A percentile compares a stretch with the other conserved stretches of the same genome.
These are phyloP conservation scores for Diarsia mendica DNA, from an alignment of 2,888 invertebrate species.

Conservation along the genomic window DNA sequence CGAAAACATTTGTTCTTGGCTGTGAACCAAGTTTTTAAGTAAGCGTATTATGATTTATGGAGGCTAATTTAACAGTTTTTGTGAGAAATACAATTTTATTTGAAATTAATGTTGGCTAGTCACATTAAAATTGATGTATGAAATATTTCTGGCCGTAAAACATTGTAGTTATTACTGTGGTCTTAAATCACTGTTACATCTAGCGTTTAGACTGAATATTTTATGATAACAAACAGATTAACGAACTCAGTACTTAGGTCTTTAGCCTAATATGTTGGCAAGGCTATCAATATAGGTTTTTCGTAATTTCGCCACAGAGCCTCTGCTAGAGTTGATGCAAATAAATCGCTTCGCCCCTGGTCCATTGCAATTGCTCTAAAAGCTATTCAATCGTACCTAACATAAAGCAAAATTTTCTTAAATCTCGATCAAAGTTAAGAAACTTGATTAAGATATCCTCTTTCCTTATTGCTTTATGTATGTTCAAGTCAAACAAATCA, in stretches of 20 bases:
- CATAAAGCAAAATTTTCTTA: conserved; percentile 25
- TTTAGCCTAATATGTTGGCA: neutral
- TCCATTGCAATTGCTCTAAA: conserved; percentile 21
- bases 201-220: neutral
- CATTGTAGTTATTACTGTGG: conserved; percentile 25
- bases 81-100: conserved; percentile 45
- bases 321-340: conserved; percentile 17
- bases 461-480: conserved; percentile 47
- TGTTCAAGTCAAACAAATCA: conserved; percentile 43
- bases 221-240: neutral
- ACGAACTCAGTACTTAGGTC: neutral
- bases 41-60: conserved; percentile 60
- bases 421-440: conserved; percentile 34
- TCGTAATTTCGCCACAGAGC: neutral
- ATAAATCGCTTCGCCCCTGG: neutral
- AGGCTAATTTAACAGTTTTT: conserved; percentile 57
- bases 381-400: conserved; percentile 27
- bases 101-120: conserved; percentile 46
- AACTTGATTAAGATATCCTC: conserved; percentile 52
- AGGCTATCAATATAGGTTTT: neutral
- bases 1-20: conserved; percentile 64
- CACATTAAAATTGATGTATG: conserved; percentile 50
- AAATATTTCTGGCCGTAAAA: conserved; percentile 28
- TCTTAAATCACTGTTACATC: conserved; percentile 19
- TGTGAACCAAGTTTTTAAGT: conserved; percentile 62